Conservation (phyloP, 2,888 invertebrate species). For the Holacanthella duospinosa region DNA sequence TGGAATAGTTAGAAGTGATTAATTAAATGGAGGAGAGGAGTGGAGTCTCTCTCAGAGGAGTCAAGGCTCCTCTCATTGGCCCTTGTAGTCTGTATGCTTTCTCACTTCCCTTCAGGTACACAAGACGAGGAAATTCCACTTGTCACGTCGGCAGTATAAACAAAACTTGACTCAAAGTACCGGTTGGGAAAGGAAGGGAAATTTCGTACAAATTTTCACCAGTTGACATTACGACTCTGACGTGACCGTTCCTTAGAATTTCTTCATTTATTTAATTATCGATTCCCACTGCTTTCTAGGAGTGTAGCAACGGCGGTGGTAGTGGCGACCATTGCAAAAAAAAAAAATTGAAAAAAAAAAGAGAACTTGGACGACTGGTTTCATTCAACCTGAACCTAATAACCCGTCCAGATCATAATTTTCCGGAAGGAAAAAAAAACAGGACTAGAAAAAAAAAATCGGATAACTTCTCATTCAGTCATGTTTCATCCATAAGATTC, state of each 20-base stretch:
- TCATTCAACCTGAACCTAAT: neutral
- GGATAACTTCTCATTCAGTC: no score
- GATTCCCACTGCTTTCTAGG: no score
- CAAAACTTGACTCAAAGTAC: constrained; percentile 25
- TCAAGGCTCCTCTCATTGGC: neutral
- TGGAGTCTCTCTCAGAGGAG: neutral
- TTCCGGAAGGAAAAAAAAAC: neutral
- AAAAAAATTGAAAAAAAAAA: neutral
- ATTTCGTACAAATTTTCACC: constrained; percentile 33
- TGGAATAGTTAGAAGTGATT: constrained; percentile 33
- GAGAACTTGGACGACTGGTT: neutral
- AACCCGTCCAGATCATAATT: neutral
- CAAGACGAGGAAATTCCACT: constrained; percentile 21
- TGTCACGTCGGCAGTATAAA: constrained; percentile 32
- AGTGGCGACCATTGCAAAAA: no score
- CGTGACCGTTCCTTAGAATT: constrained; percentile 38
- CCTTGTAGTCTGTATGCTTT: neutral
- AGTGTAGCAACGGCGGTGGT: no score
- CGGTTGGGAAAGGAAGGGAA: constrained; percentile 18
- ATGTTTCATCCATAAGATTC: no score
- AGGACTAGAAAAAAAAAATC: neutral
- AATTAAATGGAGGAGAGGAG: constrained; percentile 16
- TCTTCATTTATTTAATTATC: constrained; percentile 38
- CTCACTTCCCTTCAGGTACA: neutral
- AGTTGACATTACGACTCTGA: constrained; percentile 36